phyloP scores from a whole-genome alignment of 2,797 vertebrate species.

The Tamandua tetradactyla region DNA sequence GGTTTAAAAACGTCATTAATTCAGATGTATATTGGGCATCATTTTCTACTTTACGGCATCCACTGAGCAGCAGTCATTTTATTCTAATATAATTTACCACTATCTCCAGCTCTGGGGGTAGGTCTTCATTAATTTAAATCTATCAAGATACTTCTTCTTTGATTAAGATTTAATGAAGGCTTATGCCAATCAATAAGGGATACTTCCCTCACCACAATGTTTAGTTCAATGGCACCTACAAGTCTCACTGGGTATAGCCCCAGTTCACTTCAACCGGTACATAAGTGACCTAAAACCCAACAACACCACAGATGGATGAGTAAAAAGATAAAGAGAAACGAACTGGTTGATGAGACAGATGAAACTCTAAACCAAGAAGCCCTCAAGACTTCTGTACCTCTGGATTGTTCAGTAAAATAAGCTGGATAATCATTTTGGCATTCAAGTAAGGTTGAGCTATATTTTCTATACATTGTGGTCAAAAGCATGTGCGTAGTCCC shows the following conservation, averaged over 20 bases:
- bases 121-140: not conserved
- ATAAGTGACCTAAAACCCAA: not conserved
- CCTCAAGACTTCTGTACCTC: not conserved
- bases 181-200: not conserved
- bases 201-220: not conserved
- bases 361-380: not conserved
- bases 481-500: not conserved
- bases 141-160: not conserved
- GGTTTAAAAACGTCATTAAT: not conserved
- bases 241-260: too few relatives aligned
- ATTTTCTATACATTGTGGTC: not conserved
- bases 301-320: not conserved
- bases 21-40: not conserved
- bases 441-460: not conserved
- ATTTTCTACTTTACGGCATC: not conserved
- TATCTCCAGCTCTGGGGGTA: not conserved
- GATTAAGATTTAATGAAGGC: not conserved
- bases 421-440: not conserved
- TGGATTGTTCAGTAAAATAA: not conserved
- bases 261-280: not conserved
- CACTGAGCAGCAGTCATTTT: not conserved
- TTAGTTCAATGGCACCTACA: not conserved
- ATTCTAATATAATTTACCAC: not conserved
- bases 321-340: not conserved
- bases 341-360: not conserved